These are phyloP conservation scores for Agrotis segetum DNA, from an alignment of 2,888 invertebrate genomes.

Conservation along the genomic window DNA sequence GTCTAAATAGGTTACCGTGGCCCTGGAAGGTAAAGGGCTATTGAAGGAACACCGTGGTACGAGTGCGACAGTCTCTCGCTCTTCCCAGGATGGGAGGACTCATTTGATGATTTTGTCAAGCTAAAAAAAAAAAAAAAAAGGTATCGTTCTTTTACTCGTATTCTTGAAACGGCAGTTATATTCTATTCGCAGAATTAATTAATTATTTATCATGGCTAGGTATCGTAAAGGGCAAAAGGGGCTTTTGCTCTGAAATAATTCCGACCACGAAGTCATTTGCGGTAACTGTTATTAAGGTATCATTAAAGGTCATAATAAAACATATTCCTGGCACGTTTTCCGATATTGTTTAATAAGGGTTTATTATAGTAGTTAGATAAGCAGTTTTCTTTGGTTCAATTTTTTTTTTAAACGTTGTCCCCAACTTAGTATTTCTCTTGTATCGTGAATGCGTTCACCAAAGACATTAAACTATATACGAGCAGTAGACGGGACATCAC, in stretches of 20 bases:
- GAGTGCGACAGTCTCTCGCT: too few relatives aligned
- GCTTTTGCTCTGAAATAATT: slow-evolving; percentile 14
- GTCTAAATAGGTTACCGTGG: too few relatives aligned
- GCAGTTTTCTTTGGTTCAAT: background rate
- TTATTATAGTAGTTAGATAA: background rate
- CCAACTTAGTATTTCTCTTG: too few relatives aligned
- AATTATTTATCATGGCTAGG: slow-evolving; percentile 7
- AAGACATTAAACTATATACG: too few relatives aligned
- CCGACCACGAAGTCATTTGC: slow-evolving; percentile 23
- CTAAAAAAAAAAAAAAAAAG: too few relatives aligned
- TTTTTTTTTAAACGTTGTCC: too few relatives aligned
- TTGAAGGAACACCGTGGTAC: too few relatives aligned
- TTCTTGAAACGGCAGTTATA: background rate
- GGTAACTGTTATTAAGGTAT: slow-evolving; percentile 25
- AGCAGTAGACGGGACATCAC: too few relatives aligned
- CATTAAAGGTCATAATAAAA: background rate
- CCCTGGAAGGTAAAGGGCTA: too few relatives aligned
- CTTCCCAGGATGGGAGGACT: too few relatives aligned
- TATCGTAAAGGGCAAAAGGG: slow-evolving; percentile 5
- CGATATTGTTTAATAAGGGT: slow-evolving; percentile 6
- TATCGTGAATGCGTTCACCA: too few relatives aligned
- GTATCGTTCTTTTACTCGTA: background rate
- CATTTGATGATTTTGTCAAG: too few relatives aligned
- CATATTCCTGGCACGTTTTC: slow-evolving; percentile 14
- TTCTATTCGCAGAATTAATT: slow-evolving; percentile 3